Evolutionary conservation across 2,888 invertebrate genomes (phyloP), one percentile per base, ranked within the genome.

Genomic region (Tenthredo mesomela): DNA sequence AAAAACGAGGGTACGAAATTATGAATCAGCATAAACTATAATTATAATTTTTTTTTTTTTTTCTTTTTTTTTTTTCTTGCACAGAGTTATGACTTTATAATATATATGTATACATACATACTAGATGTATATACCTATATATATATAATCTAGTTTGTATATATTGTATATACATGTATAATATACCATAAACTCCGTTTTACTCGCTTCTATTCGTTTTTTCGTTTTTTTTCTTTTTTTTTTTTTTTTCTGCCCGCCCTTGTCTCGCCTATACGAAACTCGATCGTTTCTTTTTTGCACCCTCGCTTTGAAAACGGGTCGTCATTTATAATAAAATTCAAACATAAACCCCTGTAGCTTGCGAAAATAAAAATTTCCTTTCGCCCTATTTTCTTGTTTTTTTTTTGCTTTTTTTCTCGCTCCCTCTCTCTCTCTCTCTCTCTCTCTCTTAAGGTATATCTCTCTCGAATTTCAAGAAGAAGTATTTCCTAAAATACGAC

Each of bases 1-100:
- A 70, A 37, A 37, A 37, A 70, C 58, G 61, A 82, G 29, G 18
- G 61, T 12, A 29, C 21, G 29, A 70, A 82, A 47, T 82, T 82
- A 82, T 50, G 67, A 82, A 82, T 82, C 82, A 67, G 82, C 29
- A 50, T 70, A 70, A 82, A 50, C 65, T 65, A 47, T 67, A 47
- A 82, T 82, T 82, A 40, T 33, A 47, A 70, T 82, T 82, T 18
- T 67, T 47, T 50, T 37, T 47, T 10, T 67, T 47, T 47, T 5
- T 47, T 47, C 67, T 82, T n/a, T 82, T 18, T 67, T 47, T 50
- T 54, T 43, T 10, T 67, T 47, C 67, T 33, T 43, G 10, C 33
- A n/a, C 7, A 37, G 40, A 70, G 25, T 29, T 29, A 15, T 73
- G 40, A 6, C 25, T 29, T 29, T 43, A 18, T 25, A 18, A 18